Percentiles rank a stretch among this genome's conserved stretches.
Evolutionary conservation across 2,113 vertebrate species (phyloP).

Genomic region (Melanerpes aurifrons): DNA sequence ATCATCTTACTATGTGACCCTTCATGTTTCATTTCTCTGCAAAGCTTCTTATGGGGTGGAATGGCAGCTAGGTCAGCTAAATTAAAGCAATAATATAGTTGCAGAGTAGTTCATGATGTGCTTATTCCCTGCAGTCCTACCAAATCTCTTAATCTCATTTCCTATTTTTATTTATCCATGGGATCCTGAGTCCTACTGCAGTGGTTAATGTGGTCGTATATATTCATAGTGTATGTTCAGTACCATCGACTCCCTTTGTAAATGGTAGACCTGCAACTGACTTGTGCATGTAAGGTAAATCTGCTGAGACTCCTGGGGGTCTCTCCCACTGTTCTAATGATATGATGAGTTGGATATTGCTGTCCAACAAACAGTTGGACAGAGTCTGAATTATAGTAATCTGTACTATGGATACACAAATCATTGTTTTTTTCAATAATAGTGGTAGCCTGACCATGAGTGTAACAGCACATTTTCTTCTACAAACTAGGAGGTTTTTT

Average conservation of each 20-base stretch:
- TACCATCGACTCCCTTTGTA: neutral
- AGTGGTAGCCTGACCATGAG: neutral
- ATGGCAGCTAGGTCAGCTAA: neutral
- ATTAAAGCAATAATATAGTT: neutral
- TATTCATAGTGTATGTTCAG: neutral
- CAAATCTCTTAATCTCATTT: neutral
- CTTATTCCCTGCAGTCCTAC: neutral
- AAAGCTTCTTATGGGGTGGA: neutral
- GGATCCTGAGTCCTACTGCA: neutral
- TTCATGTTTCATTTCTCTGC: neutral
- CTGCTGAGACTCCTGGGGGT: neutral
- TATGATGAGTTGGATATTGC: neutral
- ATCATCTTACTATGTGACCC: neutral
- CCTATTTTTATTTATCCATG: neutral
- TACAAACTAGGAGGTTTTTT: neutral
- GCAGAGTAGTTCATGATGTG: neutral
- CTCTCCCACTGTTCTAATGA: neutral
- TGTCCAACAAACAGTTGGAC: neutral
- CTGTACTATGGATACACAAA: neutral
- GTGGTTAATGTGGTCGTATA: too few species aligned
- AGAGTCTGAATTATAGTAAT: neutral
- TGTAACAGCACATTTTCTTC: neutral
- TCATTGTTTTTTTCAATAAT: neutral
- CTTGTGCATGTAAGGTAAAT: neutral
- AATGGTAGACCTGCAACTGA: neutral